These are phyloP conservation scores for Ovis canadensis DNA, from an alignment of 2,113 vertebrate genomes.

Conservation along the genomic window DNA sequence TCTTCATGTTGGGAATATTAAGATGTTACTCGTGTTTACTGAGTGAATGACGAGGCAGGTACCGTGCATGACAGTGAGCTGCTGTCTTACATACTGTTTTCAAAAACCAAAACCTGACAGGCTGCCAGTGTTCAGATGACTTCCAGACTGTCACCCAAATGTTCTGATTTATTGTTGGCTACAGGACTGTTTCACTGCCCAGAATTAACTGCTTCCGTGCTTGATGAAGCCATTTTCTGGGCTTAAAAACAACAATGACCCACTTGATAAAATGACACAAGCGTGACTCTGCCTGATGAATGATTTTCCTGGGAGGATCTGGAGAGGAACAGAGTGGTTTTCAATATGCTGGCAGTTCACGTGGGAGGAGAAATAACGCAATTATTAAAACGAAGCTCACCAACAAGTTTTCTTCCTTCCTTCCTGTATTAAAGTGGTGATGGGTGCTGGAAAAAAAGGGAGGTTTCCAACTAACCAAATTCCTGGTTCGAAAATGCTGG, in stretches of 20 bases:
- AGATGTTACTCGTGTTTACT: background rate
- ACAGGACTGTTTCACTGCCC: background rate
- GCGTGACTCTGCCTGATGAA: background rate
- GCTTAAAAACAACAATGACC: background rate
- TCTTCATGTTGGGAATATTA: background rate
- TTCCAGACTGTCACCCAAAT: background rate
- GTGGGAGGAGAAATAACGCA: background rate
- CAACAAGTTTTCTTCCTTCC: background rate
- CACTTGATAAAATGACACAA: background rate
- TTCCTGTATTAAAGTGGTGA: background rate
- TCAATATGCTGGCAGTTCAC: background rate
- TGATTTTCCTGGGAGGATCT: background rate
- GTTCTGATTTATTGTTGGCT: background rate
- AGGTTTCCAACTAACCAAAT: background rate
- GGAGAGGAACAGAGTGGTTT: background rate
- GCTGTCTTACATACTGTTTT: background rate
- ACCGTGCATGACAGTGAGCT: background rate
- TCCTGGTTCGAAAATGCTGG: constrained; percentile 49
- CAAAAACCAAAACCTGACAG: background rate
- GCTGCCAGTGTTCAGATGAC: background rate
- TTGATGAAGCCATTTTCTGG: background rate
- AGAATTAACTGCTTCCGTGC: background rate
- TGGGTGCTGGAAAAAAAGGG: background rate
- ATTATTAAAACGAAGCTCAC: background rate
- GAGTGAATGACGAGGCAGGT: background rate